phyloP scores from a whole-genome alignment of 2,888 invertebrate genomes.

The Sepiola atlantica region DNA sequence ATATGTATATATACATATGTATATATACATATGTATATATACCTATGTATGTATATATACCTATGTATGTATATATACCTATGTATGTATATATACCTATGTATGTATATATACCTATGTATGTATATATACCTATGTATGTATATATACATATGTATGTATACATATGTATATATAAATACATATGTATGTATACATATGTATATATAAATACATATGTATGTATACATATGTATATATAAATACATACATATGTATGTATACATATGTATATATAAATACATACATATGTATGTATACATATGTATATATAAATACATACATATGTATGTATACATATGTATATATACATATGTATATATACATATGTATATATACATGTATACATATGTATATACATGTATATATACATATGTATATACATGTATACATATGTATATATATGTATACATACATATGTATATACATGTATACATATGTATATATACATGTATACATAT shows the following conservation, averaged over 20 bases:
- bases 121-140: background rate
- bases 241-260: background rate
- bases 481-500: background rate
- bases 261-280: conserved; percentile 39
- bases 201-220: conserved; percentile 32
- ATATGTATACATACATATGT: background rate
- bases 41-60: background rate
- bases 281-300: conserved; percentile 43
- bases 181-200: background rate
- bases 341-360: background rate
- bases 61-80: background rate
- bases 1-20: too few relatives aligned
- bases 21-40: background rate
- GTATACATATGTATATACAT: background rate
- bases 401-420: background rate
- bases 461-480: background rate
- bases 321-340: background rate
- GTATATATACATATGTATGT: conserved; percentile 46
- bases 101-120: background rate
- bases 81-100: background rate
- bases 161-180: conserved; percentile 38
- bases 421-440: background rate
- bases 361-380: background rate
- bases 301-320: background rate
- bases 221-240: background rate